Evolutionary conservation across 2,888 invertebrate genomes (phyloP).

Genomic region (Drosophila aldrichi): DNA sequence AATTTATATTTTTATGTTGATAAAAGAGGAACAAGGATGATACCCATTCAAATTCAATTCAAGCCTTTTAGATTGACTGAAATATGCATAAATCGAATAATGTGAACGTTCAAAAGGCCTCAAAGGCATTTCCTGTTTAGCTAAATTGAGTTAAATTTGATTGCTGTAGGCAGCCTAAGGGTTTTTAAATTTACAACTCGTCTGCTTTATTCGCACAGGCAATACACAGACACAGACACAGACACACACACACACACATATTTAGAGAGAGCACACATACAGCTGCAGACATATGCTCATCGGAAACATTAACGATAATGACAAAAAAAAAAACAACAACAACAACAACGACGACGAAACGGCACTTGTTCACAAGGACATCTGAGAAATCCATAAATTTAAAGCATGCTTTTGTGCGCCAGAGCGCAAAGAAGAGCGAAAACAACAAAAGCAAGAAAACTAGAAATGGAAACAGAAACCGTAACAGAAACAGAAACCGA

Average conservation of each 20-base stretch:
- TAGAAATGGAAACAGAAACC: slow-evolving; percentile 2
- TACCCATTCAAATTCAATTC: not conserved
- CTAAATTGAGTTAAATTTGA: slow-evolving; percentile 16
- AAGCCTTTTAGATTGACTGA: not conserved
- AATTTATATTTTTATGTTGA: not conserved
- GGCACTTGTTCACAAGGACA: slow-evolving; percentile 76
- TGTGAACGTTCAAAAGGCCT: not conserved
- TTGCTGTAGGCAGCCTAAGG: not conserved
- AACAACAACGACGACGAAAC: slow-evolving; percentile 39
- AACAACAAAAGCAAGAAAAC: slow-evolving; percentile 6
- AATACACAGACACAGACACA: slow-evolving; percentile 2
- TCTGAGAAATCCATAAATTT: slow-evolving; percentile 76
- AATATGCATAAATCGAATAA: slow-evolving; percentile 15
- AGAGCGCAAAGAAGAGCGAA: slow-evolving; percentile 9
- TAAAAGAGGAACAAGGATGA: not conserved
- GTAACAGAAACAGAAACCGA: slow-evolving; percentile 12
- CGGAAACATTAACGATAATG: slow-evolving; percentile 61
- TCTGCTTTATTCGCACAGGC: slow-evolving; percentile 18
- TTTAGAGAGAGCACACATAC: slow-evolving; percentile 8
- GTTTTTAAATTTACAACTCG: slow-evolving; percentile 20
- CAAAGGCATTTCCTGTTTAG: slow-evolving; percentile 6
- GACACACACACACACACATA: slow-evolving; percentile 3
- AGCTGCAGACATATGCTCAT: slow-evolving; percentile 43
- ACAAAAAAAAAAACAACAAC: slow-evolving; percentile 42
- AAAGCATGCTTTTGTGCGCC: slow-evolving; percentile 66